Base-by-base conservation (phyloP, 2,888 invertebrate genomes). In the Tribolium freemani region DNA sequence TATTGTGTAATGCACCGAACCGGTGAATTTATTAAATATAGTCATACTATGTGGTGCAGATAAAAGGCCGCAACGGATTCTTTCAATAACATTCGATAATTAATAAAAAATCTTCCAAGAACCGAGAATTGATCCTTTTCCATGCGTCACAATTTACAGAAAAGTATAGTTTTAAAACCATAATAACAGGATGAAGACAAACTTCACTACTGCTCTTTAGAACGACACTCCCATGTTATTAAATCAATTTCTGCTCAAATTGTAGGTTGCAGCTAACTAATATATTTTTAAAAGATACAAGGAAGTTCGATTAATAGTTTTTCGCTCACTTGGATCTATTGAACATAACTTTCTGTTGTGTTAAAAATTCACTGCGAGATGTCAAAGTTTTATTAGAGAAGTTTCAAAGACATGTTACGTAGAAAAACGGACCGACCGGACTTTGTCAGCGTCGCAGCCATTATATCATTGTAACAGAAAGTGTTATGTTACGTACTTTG, bases 211-310 rank as follows among this genome's bases (percentile, higher is more conserved):
- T 48, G 50, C 46, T 21, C 48, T 66, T 66, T 64, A 56, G 56
- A 67, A 57, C 26, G 67, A 67, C 67, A 67, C 67, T 67, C 67
- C 67, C 38, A 67, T 67, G 13, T 57, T 67, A 67, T 67, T 67
- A 67, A 67, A 67, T 67, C 67, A 67, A 67, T 67, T 67, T 67
- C 67, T 67, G 56, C 10, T 16, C 30, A 67, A 67, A 67, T 67
- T 67, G 67, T 30, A 30, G 67, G 67, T 67, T 67, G 54, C 13
- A 54, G 20, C 48, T 11, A 13, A 8, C 57, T 67, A 67, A 67
- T 67, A 26, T 67, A 67, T 67, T 67, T 67, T 67, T 67, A 57
- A 67, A 67, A 57, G 48, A 26, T 45, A 45, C 56, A 54, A 9
- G 11, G 56, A 56, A 66, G 31, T 66, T 53, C 54, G 66, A 66